Conservation (phyloP, 2,888 invertebrate genomes). For the Lasioglossum oenotherae region DNA sequence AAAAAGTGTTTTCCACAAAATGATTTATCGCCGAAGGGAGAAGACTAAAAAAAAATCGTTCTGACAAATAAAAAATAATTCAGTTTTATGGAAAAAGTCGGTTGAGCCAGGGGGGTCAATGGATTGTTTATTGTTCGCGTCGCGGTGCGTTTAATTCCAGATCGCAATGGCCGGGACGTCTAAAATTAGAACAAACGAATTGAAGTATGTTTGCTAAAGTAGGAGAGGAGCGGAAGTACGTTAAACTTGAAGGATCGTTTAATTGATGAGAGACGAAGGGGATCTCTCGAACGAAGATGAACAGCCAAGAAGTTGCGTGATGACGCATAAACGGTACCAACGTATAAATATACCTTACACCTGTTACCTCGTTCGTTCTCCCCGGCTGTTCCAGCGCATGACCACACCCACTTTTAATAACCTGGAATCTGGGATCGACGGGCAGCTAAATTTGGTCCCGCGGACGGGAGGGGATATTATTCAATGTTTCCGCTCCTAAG, state of each 20-base stretch:
- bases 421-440: constrained; percentile 80
- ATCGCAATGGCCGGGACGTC: neutral
- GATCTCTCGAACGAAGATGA: constrained; percentile 39
- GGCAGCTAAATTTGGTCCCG: constrained; percentile 79
- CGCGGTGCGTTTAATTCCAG: neutral
- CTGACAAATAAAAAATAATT: neutral
- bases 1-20: accelerated
- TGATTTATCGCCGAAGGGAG: neutral
- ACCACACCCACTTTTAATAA: constrained; percentile 82
- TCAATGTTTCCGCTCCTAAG: constrained; percentile 33
- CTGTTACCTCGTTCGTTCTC: constrained; percentile 77
- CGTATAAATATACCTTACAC: constrained; percentile 82
- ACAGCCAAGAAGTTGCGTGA: constrained; percentile 42
- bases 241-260: neutral
- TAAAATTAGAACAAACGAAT: neutral
- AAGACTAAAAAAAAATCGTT: neutral
- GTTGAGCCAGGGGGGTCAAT: neutral
- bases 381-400: constrained; percentile 68
- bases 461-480: constrained; percentile 45
- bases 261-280: neutral
- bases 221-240: neutral
- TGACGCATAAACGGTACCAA: constrained; percentile 64
- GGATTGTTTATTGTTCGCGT: neutral
- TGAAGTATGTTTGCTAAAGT: neutral
- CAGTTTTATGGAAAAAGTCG: neutral